These are phyloP conservation scores for Amblyopsis hoosieri DNA, from an alignment of 2,797 vertebrate genomes.

Conservation along the genomic window DNA sequence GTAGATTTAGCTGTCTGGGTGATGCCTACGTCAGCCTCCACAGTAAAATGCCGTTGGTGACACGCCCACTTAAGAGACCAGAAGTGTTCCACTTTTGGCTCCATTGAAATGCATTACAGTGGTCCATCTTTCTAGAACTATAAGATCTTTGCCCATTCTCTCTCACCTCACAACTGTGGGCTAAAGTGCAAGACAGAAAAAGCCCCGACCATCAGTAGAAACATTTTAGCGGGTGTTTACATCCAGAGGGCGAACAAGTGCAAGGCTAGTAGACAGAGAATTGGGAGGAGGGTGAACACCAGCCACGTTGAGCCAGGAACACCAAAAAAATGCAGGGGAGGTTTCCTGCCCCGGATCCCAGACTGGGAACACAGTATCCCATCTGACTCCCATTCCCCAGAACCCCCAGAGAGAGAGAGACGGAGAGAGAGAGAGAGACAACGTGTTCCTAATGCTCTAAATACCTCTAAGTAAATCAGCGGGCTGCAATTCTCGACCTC, in stretches of 20 bases:
- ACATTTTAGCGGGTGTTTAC: conserved; percentile 4
- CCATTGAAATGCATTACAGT: no score
- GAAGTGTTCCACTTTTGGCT: no score
- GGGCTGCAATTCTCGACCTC: conserved; percentile 5
- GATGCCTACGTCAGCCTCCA: no score
- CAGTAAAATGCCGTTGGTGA: no score
- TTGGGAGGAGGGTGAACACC: conserved; percentile 28
- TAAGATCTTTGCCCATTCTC: no score
- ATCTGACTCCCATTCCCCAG: conserved; percentile 51
- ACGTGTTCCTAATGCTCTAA: conserved; percentile 65
- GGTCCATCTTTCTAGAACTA: no score
- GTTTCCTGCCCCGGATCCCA: conserved; percentile 71
- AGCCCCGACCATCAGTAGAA: conserved; percentile 1
- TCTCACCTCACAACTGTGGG: no score
- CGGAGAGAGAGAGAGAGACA: conserved; percentile 50
- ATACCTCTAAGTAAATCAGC: conserved; percentile 48
- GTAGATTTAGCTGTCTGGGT: no score
- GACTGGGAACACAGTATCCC: conserved; percentile 73
- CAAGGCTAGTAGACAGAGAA: conserved; percentile 12
- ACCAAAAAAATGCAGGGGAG: conserved; percentile 79
- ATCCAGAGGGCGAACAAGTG: conserved; percentile 14
- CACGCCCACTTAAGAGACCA: no score
- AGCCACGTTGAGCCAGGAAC: conserved; percentile 47
- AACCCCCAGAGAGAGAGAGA: conserved; percentile 52
- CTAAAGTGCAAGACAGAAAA: no score